Evolutionary conservation across 1,140 invertebrate species (phyloP), one percentile per base, ranked within the genome.

Genomic region (Tetranychus cinnabarinus): DNA sequence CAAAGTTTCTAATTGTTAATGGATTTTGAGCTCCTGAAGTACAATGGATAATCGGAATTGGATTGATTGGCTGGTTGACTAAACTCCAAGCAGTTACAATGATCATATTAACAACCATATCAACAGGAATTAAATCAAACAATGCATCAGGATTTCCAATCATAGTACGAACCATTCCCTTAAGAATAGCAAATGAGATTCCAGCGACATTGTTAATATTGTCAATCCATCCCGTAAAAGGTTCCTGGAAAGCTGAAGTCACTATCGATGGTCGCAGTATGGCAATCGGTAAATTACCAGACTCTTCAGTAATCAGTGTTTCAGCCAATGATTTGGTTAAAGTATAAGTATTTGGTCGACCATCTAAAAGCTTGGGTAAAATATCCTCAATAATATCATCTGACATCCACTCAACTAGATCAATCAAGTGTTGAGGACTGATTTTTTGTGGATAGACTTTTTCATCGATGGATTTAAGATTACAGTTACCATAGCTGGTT

Each of bases 321-420:
- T 91, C 87, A 0, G 84, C 83, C 62, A 91, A 68, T 46, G 81
- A 79, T 72, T 90, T 91, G 0, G 84, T 82, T 67, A 86, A 88
- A 0, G 83, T 86, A 61, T 91, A 90, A 0, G 86, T 88, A 66
- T 91, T 91, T 5, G 86, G 86, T 60, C 84, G 74, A 2, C 77
- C 77, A 50, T 77, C 79, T 5, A 88, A 72, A 58, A 47, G 37
- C 52, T 55, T 42, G 12, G 36, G 35, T 10, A 10, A 42, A 47
- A 31, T 3, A 7, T 60, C 48, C 1, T 59, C 42, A 6, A 62
- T 34, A 31, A 46, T 50, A 3, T 63, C 48, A 39, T 62, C 60
- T 13, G 42, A 34, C 37, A 63, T 34, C 54, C 59, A 67, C 59
- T 65, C 39, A 2, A 7, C n/a, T 2, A 12, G 23, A 33, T 23